Evolutionary conservation across 2,888 invertebrate species (phyloP), one percentile per base, ranked within the genome.

Genomic region (Zaprionus obscuricornis): DNA sequence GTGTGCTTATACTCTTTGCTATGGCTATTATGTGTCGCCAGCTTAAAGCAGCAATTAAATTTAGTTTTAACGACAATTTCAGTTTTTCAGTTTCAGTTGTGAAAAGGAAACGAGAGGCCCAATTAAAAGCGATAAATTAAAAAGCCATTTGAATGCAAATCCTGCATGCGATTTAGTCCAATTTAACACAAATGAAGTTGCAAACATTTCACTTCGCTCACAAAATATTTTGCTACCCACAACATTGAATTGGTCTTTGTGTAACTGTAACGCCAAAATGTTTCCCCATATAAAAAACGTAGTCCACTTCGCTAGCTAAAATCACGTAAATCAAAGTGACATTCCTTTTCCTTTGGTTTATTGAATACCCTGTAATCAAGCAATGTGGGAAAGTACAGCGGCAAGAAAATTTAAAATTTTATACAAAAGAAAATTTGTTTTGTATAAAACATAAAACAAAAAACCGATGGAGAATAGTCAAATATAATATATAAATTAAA

Each of bases 291-390:
- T n/a, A n/a, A n/a, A n/a, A n/a, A n/a, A n/a, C n/a, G n/a, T n/a
- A n/a, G n/a, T n/a, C n/a, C n/a, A n/a, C n/a, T n/a, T 10, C 36
- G 22, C 11, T 13, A 47, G n/a, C 50, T 34, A 27, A 54, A 74
- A 68, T 66, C 69, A 74, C 82, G 82, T 84, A 86, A 86, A 86
- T 86, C 85, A 86, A 74, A 74, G 74, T 73, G 85, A 70, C 82
- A 66, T 66, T 60, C 55, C 43, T 36, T 59, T 57, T 71, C 62
- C 70, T 59, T 55, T 52, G 47, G 40, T 29, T 52, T 26, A n/a
- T n/a, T n/a, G n/a, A n/a, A n/a, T n/a, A n/a, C n/a, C n/a, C n/a
- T n/a, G n/a, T n/a, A n/a, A n/a, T n/a, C n/a, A n/a, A n/a, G n/a
- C n/a, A n/a, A n/a, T n/a, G n/a, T n/a, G n/a, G n/a, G n/a, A n/a